Percentiles rank a stretch among this genome's conserved stretches.
Conservation (phyloP, 2,113 vertebrate species). For the Gobiocypris rarus region DNA sequence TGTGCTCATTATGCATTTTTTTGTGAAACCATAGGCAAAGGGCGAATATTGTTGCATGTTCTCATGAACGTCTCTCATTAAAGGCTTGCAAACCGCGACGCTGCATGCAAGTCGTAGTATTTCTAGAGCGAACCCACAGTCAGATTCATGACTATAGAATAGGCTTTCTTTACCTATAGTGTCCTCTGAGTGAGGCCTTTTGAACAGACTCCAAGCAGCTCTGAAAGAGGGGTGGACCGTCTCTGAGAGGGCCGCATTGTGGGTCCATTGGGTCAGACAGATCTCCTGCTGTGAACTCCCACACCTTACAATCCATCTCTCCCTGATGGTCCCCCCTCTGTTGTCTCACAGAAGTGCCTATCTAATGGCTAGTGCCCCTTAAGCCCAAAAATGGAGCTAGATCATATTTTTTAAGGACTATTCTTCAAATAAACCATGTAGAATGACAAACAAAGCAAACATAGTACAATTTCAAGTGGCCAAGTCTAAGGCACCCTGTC, state of each 20-base stretch:
- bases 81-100: background rate
- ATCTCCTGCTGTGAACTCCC: constrained; percentile 50
- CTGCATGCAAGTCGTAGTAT: background rate
- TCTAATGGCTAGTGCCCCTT: constrained; percentile 47
- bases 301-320: constrained; percentile 51
- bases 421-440: background rate
- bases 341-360: constrained; percentile 51
- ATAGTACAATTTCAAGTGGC: background rate
- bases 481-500: background rate
- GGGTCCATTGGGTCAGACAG: constrained; percentile 51
- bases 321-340: constrained; percentile 38
- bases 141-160: constrained; percentile 2
- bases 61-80: background rate
- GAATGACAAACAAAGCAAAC: background rate
- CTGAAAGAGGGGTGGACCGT: constrained; percentile 50
- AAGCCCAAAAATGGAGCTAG: constrained; percentile 24
- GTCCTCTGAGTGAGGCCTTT: constrained; percentile 30
- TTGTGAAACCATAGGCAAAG: background rate
- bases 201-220: constrained; percentile 11
- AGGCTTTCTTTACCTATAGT: constrained; percentile 34
- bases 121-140: background rate
- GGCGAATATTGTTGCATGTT: background rate
- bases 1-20: background rate
- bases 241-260: constrained; percentile 51
- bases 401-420: background rate